These are phyloP conservation scores for Polypedilum pembai DNA, from an alignment of 1,140 invertebrate genomes.

Conservation along the genomic window DNA sequence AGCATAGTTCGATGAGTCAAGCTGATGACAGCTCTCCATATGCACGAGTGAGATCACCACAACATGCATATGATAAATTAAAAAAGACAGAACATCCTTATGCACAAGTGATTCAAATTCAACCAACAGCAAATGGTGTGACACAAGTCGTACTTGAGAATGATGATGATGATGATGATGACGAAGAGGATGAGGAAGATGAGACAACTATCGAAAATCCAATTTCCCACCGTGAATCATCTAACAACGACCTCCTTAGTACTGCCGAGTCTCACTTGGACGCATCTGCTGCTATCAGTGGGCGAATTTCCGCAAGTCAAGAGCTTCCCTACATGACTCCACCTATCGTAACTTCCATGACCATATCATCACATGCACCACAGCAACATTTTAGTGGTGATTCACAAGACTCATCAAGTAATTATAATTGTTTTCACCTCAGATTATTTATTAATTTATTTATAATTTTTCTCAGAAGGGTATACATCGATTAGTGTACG, in stretches of 20 bases:
- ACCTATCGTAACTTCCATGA: constrained; percentile 49
- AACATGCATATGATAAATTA: constrained; percentile 49
- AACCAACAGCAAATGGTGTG: constrained; percentile 31
- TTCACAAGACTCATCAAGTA: constrained; percentile 75
- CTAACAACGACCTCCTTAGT: not conserved
- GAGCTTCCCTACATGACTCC: constrained; percentile 85
- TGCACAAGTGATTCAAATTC: constrained; percentile 52
- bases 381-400: constrained; percentile 72
- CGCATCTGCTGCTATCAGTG: constrained; percentile 73
- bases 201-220: constrained; percentile 37
- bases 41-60: constrained; percentile 47
- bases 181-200: constrained; percentile 24
- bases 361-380: constrained; percentile 35
- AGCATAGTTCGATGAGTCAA: constrained; percentile 53
- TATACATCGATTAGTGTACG: constrained; percentile 86
- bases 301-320: constrained; percentile 73
- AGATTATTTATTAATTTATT: constrained; percentile 21
- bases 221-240: constrained; percentile 36
- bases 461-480: constrained; percentile 54
- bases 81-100: constrained; percentile 57
- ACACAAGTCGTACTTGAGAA: constrained; percentile 10
- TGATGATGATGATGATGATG: not conserved
- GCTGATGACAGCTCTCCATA: constrained; percentile 55
- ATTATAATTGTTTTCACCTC: constrained; percentile 32
- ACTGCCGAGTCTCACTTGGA: constrained; percentile 49